Conservation (phyloP, 1,140 invertebrate genomes). For the Drosophila ogumai region DNA sequence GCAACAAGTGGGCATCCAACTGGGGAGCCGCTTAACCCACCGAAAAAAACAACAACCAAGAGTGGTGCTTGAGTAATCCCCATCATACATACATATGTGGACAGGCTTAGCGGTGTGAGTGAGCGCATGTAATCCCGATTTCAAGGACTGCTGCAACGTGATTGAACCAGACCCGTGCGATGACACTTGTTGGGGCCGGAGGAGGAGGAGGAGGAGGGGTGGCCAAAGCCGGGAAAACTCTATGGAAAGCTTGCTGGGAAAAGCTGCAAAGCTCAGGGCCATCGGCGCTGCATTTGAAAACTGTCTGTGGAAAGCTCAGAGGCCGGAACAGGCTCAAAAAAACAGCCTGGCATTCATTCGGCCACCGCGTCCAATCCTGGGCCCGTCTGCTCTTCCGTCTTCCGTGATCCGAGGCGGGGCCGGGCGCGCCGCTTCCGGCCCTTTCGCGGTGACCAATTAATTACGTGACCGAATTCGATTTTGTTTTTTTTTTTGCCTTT, state of each 20-base stretch:
- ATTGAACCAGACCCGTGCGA: slow-evolving; percentile 13
- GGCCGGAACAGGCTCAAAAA: slow-evolving; percentile 11
- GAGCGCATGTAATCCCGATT: slow-evolving; percentile 11
- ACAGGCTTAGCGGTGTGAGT: background rate
- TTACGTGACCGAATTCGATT: slow-evolving; percentile 37
- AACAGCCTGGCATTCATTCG: slow-evolving; percentile 21
- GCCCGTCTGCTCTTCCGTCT: slow-evolving; percentile 1
- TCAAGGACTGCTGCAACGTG: slow-evolving; percentile 27
- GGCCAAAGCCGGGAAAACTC: background rate
- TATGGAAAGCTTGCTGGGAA: slow-evolving; percentile 18
- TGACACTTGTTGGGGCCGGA: slow-evolving; percentile 8
- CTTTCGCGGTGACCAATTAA: slow-evolving; percentile 26
- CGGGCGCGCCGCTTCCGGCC: slow-evolving; percentile 16
- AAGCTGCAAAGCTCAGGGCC: slow-evolving; percentile 43
- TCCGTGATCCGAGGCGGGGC: background rate
- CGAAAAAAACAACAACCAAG: background rate
- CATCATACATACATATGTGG: background rate
- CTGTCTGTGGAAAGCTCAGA: slow-evolving; percentile 31
- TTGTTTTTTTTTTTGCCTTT: background rate
- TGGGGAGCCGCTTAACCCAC: background rate
- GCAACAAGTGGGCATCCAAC: slow-evolving; percentile 2
- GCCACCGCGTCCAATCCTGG: slow-evolving; percentile 7
- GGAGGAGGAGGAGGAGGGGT: background rate
- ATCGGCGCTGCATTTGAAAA: slow-evolving; percentile 61
- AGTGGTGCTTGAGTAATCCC: background rate